Evolutionary conservation across 2,113 vertebrate species (phyloP), one percentile per base, ranked within the genome.

Genomic region (Phrynosoma platyrhinos): DNA sequence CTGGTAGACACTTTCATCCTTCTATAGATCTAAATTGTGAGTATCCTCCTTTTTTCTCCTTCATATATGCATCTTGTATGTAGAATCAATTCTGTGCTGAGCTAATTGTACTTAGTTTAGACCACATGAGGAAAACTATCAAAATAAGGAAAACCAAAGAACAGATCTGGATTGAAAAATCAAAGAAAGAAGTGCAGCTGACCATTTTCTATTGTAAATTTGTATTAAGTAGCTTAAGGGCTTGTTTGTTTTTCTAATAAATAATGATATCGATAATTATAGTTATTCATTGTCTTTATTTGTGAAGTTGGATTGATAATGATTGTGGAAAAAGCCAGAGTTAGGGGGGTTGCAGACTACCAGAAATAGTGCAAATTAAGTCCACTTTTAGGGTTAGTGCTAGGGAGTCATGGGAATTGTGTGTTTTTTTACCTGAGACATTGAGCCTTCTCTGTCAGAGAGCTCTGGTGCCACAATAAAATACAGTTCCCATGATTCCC

Each of bases 191-290:
- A 0, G 18, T 25, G 30, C 32, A 62, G 55, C 78, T 81, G 36
- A 36, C 30, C 78, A 84, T 21, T 78, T 36, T 0, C 0, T 64
- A 58, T 7, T 36, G 2, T 36, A 36, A 36, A 36, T 80, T 27
- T 90, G 23, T 6, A 88, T 58, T 58, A 47, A 85, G 62, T 74
- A 79, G 89, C 47, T 84, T n/a, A 83, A 91, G 80, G 69, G 8
- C 25, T 25, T 20, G 10, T 27, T 69, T 5, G 78, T 81, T 87
- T 53, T 5, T 21, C 32, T 2, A 36, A 20, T 72, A 83, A 66
- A 89, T 82, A 40, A 66, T 4, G 30, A 5, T 21, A 21, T 53
- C 9, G 23, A 10, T 53, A 71, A 18, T 53, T 16, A 27, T 9
- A 52, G 9, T 9, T 30, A 23, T 1, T 79, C 47, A 53, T 53